phyloP scores from a whole-genome alignment of 2,113 vertebrate genomes.

The Eira barbara region DNA sequence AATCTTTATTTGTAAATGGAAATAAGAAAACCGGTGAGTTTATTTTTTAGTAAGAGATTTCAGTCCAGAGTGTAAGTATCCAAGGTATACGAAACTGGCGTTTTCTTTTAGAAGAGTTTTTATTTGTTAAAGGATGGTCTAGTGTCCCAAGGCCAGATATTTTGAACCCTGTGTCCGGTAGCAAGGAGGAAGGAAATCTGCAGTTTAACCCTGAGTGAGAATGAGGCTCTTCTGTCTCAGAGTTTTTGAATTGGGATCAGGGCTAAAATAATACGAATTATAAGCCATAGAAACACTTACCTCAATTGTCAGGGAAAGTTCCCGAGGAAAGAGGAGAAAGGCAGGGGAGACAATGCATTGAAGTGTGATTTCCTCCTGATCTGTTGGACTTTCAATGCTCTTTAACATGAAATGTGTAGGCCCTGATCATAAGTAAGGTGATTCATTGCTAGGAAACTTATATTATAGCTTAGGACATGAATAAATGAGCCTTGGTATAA shows the following conservation, averaged over 20 bases:
- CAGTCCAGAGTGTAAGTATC: neutral
- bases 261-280: constrained; percentile 45
- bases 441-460: neutral
- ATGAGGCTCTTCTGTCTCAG: constrained; percentile 45
- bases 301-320: neutral
- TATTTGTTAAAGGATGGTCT: neutral
- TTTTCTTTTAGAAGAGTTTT: neutral
- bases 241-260: constrained; percentile 38
- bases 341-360: rapidly evolving
- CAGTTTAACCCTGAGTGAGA: constrained; percentile 70
- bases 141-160: constrained; percentile 59
- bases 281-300: neutral
- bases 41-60: neutral
- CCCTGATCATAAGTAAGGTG: neutral
- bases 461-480: neutral
- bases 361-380: neutral
- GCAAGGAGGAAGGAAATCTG: constrained; percentile 83
- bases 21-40: neutral
- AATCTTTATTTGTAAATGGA: constrained; percentile 1
- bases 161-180: constrained; percentile 69
- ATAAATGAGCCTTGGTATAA: neutral
- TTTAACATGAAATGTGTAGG: neutral
- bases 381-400: neutral
- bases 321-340: neutral
- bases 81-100: neutral